Evolutionary conservation across 1,140 invertebrate species (phyloP).

Genomic region (Bombus terrestris): DNA sequence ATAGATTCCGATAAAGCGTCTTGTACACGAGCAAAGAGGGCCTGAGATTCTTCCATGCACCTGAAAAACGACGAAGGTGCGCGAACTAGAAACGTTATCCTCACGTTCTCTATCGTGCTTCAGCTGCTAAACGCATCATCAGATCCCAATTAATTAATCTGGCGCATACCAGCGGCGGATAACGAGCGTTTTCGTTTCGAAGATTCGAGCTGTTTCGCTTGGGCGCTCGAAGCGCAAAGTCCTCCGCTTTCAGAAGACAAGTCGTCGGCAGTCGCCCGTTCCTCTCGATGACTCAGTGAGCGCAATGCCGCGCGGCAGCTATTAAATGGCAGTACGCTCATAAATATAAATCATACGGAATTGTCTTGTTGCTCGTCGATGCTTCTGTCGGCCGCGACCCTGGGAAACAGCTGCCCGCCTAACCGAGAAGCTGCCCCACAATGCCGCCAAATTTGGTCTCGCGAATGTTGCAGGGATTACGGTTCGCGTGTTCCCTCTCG

Average conservation of each 20-base stretch:
- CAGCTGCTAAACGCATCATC: slow-evolving; percentile 20
- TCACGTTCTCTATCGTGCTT: neutral
- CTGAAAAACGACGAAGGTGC: neutral
- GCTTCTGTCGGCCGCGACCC: slow-evolving; percentile 59
- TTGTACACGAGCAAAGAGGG: too few species aligned
- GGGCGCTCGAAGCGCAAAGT: slow-evolving; percentile 27
- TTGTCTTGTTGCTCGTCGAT: slow-evolving; percentile 68
- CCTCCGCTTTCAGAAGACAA: slow-evolving; percentile 21
- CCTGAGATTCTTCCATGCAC: neutral
- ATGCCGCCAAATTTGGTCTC: slow-evolving; percentile 73
- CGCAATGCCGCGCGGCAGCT: slow-evolving; percentile 56
- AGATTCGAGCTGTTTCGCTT: neutral
- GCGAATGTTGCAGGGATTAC: slow-evolving; percentile 58
- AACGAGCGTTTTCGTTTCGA: slow-evolving; percentile 16
- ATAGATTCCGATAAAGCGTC: neutral
- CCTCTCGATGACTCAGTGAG: slow-evolving; percentile 54
- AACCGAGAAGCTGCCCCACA: slow-evolving; percentile 41
- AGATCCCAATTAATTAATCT: slow-evolving; percentile 37
- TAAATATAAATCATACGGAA: slow-evolving; percentile 75
- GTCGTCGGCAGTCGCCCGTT: slow-evolving; percentile 26
- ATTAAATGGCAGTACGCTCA: slow-evolving; percentile 65
- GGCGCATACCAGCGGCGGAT: slow-evolving; percentile 11
- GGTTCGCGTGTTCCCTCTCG: neutral
- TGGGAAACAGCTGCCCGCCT: slow-evolving; percentile 72
- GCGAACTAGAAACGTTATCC: too few species aligned